Conservation (phyloP, 2,888 invertebrate species). For the Gymnoscelis rufifasciata region DNA sequence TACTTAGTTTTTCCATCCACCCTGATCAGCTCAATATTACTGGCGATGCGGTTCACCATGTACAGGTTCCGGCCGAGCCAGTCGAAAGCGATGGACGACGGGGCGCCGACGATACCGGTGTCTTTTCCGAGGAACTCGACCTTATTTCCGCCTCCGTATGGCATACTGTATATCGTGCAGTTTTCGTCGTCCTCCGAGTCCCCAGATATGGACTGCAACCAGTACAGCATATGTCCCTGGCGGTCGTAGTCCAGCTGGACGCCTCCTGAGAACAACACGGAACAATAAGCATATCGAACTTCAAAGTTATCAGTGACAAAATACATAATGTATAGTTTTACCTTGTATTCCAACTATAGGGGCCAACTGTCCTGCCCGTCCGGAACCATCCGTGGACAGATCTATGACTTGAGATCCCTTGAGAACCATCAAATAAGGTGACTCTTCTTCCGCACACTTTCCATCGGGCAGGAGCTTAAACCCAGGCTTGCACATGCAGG, state of each 20-base stretch:
- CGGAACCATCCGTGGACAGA: slow-evolving; percentile 86
- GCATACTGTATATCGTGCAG: slow-evolving; percentile 91
- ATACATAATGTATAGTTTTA: slow-evolving; percentile 24
- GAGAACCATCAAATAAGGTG: slow-evolving; percentile 92
- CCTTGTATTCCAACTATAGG: slow-evolving; percentile 90
- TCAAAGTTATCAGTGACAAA: not conserved
- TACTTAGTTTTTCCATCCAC: slow-evolving; percentile 91
- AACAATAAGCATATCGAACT: too few relatives aligned
- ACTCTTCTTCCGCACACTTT: slow-evolving; percentile 90
- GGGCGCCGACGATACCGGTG: slow-evolving; percentile 93
- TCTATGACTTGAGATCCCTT: slow-evolving; percentile 94
- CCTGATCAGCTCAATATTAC: slow-evolving; percentile 93
- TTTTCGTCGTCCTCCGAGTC: slow-evolving; percentile 88
- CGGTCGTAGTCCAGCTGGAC: slow-evolving; percentile 95
- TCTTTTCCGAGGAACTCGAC: slow-evolving; percentile 87
- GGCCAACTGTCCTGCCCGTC: slow-evolving; percentile 87
- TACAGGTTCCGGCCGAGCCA: slow-evolving; percentile 98
- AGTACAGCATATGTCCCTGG: slow-evolving; percentile 89
- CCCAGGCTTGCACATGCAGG: slow-evolving; percentile 95
- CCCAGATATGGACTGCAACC: slow-evolving; percentile 85
- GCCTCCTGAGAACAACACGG: too few relatives aligned
- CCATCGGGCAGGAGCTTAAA: slow-evolving; percentile 84
- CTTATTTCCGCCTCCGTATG: slow-evolving; percentile 89
- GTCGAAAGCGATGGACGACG: slow-evolving; percentile 95
- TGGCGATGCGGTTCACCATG: slow-evolving; percentile 92